A percentile compares a stretch with the other conserved stretches of the same genome.
These are phyloP conservation scores for Melanerpes aurifrons DNA, from an alignment of 2,113 vertebrate genomes.

Conservation along the genomic window DNA sequence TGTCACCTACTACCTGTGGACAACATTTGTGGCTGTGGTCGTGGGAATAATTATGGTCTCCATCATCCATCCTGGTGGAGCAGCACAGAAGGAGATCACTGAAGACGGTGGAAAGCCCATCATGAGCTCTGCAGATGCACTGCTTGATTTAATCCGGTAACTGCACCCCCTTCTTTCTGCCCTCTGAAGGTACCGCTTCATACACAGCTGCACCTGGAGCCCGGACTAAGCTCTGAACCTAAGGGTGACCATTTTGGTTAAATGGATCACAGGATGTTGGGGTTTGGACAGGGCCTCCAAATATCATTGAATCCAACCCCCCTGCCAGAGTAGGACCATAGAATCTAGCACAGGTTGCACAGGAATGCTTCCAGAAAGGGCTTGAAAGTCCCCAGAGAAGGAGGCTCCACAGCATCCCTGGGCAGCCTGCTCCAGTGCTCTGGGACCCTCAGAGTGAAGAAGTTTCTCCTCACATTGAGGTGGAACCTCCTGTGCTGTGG, in stretches of 20 bases:
- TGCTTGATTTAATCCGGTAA: conserved; percentile 96
- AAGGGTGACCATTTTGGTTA: background rate
- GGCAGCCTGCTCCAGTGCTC: no score
- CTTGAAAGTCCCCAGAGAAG: no score
- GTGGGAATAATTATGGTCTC: conserved; percentile 97
- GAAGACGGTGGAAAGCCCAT: conserved; percentile 91
- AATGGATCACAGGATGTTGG: background rate
- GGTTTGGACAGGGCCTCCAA: no score
- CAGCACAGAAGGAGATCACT: conserved; percentile 91
- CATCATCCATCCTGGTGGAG: conserved; percentile 94
- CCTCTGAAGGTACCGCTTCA: background rate
- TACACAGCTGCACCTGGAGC: background rate
- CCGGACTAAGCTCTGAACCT: background rate
- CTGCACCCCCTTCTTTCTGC: background rate
- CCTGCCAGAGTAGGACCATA: no score
- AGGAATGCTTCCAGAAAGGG: no score
- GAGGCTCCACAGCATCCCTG: no score
- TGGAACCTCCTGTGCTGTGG: no score
- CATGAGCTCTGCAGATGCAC: conserved; percentile 95
- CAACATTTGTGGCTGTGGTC: conserved; percentile 94
- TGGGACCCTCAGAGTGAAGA: no score
- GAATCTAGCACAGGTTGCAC: no score
- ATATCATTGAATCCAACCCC: no score
- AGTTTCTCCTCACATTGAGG: no score
- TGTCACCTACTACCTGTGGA: conserved; percentile 97